These are phyloP conservation scores for Cantharis flavilabris DNA, from an alignment of 2,888 invertebrate genomes.

Conservation along the genomic window DNA sequence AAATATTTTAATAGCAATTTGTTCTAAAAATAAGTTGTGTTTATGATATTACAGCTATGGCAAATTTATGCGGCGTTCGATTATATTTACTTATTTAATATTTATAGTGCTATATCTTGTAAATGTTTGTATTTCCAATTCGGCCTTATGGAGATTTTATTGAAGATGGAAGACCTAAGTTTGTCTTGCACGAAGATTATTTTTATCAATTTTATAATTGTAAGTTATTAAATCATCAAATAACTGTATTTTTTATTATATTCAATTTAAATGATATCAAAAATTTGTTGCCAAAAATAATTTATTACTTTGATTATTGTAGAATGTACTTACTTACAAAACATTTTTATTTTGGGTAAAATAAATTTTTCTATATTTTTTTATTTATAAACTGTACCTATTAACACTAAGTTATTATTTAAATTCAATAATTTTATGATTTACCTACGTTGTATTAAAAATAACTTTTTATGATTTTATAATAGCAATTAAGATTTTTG, in stretches of 20 bases:
- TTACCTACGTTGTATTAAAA: not conserved
- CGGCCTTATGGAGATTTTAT: not conserved
- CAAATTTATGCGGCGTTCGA: not conserved
- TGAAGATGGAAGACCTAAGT: not conserved
- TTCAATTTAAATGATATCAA: not conserved
- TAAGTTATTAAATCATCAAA: slow-evolving; percentile 26
- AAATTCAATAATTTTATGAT: not conserved
- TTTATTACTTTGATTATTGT: not conserved
- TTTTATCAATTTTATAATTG: slow-evolving; percentile 41
- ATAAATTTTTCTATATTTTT: not conserved
- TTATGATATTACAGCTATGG: not conserved
- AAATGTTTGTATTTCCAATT: slow-evolving; percentile 11
- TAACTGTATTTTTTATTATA: not conserved
- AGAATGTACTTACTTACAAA: not conserved
- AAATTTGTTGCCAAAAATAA: not conserved
- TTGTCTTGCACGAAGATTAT: slow-evolving; percentile 38
- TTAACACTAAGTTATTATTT: not conserved
- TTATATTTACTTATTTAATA: not conserved
- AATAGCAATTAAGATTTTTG: not conserved
- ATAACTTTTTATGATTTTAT: not conserved
- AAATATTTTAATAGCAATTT: not conserved
- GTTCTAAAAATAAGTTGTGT: not conserved
- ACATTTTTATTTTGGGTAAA: not conserved
- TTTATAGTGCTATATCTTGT: not conserved
- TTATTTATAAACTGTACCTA: not conserved